These are phyloP conservation scores for Amphipoea lucens DNA, from an alignment of 2,888 invertebrate species.

Conservation along the genomic window DNA sequence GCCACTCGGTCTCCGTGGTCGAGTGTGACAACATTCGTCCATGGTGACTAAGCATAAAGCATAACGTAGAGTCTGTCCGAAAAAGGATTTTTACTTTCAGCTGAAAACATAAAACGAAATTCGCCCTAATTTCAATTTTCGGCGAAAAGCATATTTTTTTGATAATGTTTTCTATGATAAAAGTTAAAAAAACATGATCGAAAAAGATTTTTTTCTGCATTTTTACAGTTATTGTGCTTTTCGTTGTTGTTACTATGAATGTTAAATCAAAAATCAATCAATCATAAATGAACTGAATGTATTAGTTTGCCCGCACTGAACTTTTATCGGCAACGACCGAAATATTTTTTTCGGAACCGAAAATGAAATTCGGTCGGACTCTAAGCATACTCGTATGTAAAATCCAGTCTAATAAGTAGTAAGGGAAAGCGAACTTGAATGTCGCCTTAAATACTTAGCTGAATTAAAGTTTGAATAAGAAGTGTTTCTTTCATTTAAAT, in stretches of 20 bases:
- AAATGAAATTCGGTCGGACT: neutral
- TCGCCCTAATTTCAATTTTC: too few relatives aligned
- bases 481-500: slow-evolving; percentile 1
- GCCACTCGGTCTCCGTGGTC: slow-evolving; percentile 7
- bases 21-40: slow-evolving; percentile 38
- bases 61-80: neutral
- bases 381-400: neutral
- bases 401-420: neutral
- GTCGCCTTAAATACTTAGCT: neutral
- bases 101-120: neutral
- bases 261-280: too few relatives aligned
- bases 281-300: neutral
- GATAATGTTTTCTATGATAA: neutral
- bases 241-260: neutral
- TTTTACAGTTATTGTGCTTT: neutral
- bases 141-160: too few relatives aligned
- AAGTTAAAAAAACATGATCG: neutral
- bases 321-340: neutral
- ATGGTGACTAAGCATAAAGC: slow-evolving; percentile 13
- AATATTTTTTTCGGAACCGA: neutral
- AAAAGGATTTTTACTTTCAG: neutral
- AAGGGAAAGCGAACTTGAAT: neutral
- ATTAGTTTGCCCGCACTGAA: neutral
- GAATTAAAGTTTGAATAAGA: neutral
- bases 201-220: neutral